These are phyloP conservation scores for Hassar affinis DNA, from an alignment of 2,113 vertebrate genomes.

Conservation along the genomic window DNA sequence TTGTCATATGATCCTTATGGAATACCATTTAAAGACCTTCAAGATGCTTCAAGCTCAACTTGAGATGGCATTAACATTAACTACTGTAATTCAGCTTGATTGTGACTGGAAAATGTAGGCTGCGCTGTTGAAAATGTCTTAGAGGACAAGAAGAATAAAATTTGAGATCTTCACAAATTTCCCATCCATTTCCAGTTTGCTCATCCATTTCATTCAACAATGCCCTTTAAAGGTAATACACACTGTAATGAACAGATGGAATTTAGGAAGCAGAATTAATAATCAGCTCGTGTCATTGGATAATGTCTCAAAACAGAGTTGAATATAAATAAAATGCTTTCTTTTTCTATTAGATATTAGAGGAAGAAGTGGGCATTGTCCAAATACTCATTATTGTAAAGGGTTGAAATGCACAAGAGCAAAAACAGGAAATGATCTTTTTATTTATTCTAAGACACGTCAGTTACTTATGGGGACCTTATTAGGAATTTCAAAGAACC, in stretches of 20 bases:
- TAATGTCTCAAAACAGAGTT: background rate
- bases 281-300: background rate
- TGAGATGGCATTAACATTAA: background rate
- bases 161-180: background rate
- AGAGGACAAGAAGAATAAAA: background rate
- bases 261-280: background rate
- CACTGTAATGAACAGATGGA: background rate
- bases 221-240: background rate
- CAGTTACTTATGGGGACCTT: too few species aligned
- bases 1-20: background rate
- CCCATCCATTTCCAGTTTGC: background rate
- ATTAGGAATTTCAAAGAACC: too few species aligned
- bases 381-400: background rate
- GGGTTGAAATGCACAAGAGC: background rate
- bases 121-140: background rate
- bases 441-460: background rate
- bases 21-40: background rate
- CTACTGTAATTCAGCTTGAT: background rate
- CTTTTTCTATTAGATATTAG: slow-evolving; percentile 3
- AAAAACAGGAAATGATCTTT: background rate
- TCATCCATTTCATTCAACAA: background rate
- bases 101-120: background rate
- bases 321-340: background rate
- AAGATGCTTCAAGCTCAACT: background rate
- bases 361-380: background rate